Evolutionary conservation across 2,797 vertebrate genomes (phyloP), one percentile per base, ranked within the genome.

Genomic region (Chelon labrosus): DNA sequence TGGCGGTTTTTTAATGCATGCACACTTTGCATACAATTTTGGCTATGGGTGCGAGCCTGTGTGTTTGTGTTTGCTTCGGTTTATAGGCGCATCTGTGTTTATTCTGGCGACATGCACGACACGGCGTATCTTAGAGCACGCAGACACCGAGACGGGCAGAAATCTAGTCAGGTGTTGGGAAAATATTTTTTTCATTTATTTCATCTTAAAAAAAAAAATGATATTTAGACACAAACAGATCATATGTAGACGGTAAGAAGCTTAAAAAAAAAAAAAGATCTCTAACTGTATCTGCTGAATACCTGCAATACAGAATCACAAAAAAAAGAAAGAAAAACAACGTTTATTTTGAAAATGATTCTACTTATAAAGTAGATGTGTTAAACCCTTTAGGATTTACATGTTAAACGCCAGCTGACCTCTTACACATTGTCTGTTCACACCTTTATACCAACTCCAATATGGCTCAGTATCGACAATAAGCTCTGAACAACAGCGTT

Each of bases 291-390:
- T 57, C 22, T 53, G 51, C 35, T 46, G 49, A 77, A 69, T 49
- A 80, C 78, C 61, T 63, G 59, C 9, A 69, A 82, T 19, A 75
- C 44, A 68, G 25, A 80, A 71, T 70, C 51, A 82, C 10, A 75
- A 59, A 80, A 51, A 17, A 49, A 12, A 38, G 13, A 69, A 88
- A 84, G 17, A 31, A 71, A 5, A 41, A 82, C 68, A 60, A 64
- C 42, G 74, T 86, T 76, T 25, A 83, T 66, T 75, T 79, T 35
- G 31, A 46, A 3, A 60, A 71, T 9, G 17, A 77, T 52, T 88
- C 94, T 94, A 95, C 93, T 94, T 95, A 95, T 89, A 80, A 96
- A 94, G 95, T 94, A 95, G 94, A 86, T 86, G 67, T 52, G 6
- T 51, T 22, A 92, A 73, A 95, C 95, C 84, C 94, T 91, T 89